Evolutionary conservation across 1,140 invertebrate species (phyloP).

Genomic region (Drosophila cardini): DNA sequence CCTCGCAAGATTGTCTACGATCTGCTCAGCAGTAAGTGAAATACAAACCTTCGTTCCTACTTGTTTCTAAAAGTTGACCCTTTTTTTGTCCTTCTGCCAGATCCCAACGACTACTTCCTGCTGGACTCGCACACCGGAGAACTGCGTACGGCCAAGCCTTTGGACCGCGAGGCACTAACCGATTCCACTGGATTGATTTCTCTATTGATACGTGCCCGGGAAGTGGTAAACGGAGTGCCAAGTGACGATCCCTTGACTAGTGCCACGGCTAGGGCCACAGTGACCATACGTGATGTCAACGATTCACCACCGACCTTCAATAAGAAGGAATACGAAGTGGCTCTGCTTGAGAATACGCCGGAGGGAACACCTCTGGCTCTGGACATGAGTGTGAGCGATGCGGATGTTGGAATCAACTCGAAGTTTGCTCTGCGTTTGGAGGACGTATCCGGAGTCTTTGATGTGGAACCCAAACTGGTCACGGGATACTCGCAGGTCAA

Average conservation of each 20-base stretch:
- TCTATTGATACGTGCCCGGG: conserved; percentile 89
- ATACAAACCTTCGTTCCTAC: too few species aligned
- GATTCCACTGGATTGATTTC: conserved; percentile 92
- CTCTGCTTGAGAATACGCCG: conserved; percentile 92
- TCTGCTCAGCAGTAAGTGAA: conserved; percentile 90
- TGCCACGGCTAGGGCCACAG: conserved; percentile 89
- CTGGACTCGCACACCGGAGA: conserved; percentile 92
- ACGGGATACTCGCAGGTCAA: conserved; percentile 92
- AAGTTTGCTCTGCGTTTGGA: conserved; percentile 91
- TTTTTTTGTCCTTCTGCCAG: conserved; percentile 84
- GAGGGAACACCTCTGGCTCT: conserved; percentile 92
- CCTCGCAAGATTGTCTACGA: conserved; percentile 92
- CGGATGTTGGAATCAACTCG: conserved; percentile 93
- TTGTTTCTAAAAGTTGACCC: background rate
- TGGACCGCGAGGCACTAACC: conserved; percentile 92
- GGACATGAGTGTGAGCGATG: conserved; percentile 94
- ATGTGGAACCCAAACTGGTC: conserved; percentile 91
- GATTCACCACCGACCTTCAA: conserved; percentile 95
- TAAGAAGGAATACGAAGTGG: conserved; percentile 91
- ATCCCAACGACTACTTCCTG: conserved; percentile 94
- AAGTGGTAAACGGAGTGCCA: conserved; percentile 90
- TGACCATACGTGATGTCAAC: conserved; percentile 96
- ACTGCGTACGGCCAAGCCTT: conserved; percentile 91
- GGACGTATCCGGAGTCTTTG: conserved; percentile 92
- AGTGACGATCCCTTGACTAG: conserved; percentile 88